phyloP scores from a whole-genome alignment of 2,797 vertebrate genomes.

The Poecilia gillii region DNA sequence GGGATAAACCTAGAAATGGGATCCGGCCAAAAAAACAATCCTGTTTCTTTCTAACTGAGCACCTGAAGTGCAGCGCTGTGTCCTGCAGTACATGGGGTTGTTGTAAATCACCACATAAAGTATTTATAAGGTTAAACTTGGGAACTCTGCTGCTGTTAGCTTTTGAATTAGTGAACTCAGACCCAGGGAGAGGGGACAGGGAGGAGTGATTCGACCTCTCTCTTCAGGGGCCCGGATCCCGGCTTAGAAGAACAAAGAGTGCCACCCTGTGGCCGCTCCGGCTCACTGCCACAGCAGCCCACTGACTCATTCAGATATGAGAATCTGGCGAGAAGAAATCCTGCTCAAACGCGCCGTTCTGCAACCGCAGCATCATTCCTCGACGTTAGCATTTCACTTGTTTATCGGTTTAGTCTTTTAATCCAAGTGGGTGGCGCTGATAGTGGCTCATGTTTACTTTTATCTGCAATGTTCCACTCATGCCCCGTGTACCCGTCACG shows the following conservation, averaged over 20 bases:
- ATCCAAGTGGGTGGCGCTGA: conserved; percentile 40
- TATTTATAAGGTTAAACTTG: conserved; percentile 80
- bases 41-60: conserved; percentile 32
- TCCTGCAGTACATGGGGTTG: conserved; percentile 57
- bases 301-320: neutral
- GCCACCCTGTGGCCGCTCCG: conserved; percentile 63
- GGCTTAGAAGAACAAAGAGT: conserved; percentile 66
- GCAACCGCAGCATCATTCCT: conserved; percentile 20
- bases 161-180: conserved; percentile 76
- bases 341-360: conserved; percentile 42
- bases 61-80: conserved; percentile 17
- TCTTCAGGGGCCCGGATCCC: conserved; percentile 2
- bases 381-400: conserved; percentile 17
- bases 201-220: conserved; percentile 11
- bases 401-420: conserved; percentile 31
- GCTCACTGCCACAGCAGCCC: conserved; percentile 6
- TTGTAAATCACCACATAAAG: conserved; percentile 77
- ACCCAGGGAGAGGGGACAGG: conserved; percentile 44
- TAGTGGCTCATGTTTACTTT: conserved; percentile 9
- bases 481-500: conserved; percentile 29
- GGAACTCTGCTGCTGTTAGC: conserved; percentile 73
- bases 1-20: neutral
- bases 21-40: neutral
- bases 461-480: conserved; percentile 45
- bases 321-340: conserved; percentile 12